These are phyloP conservation scores for Nematopogon swammerdamellus DNA, from an alignment of 2,888 invertebrate species.

Conservation along the genomic window DNA sequence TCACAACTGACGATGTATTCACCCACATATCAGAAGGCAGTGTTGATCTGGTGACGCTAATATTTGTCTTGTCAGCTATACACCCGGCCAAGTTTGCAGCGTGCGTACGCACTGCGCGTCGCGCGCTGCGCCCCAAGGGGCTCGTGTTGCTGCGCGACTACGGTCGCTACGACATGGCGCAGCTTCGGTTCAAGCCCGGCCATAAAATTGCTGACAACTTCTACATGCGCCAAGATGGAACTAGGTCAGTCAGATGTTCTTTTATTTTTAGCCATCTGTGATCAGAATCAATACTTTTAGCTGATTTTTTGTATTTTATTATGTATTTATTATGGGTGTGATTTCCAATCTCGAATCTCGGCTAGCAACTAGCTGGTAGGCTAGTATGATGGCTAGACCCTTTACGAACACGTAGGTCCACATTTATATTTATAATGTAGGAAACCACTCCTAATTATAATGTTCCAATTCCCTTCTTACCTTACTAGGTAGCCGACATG, in stretches of 20 bases:
- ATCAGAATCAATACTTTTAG: too few species aligned
- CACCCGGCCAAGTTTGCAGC: constrained; percentile 77
- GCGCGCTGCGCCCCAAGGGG: constrained; percentile 71
- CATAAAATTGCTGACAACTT: constrained; percentile 90
- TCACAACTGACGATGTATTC: constrained; percentile 68
- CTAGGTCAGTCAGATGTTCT: too few species aligned
- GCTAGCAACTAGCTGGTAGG: too few species aligned
- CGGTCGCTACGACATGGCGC: constrained; percentile 94
- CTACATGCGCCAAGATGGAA: constrained; percentile 96
- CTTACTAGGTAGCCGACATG: too few species aligned
- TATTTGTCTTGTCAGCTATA: constrained; percentile 95
- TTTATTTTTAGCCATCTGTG: too few species aligned
- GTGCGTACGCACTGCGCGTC: constrained; percentile 62
- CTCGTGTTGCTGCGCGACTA: constrained; percentile 88
- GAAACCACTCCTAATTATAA: too few species aligned
- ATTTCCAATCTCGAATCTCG: too few species aligned
- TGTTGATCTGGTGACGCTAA: constrained; percentile 81
- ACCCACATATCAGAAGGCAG: constrained; percentile 41
- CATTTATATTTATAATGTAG: too few species aligned
- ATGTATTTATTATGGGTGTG: not conserved
- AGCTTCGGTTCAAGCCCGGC: constrained; percentile 88
- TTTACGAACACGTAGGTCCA: too few species aligned
- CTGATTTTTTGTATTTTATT: not conserved
- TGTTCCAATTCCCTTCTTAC: too few species aligned
- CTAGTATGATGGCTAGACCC: not conserved